These are phyloP conservation scores for Ceratitis capitata DNA, from an alignment of 1,140 invertebrate species.

Conservation along the genomic window DNA sequence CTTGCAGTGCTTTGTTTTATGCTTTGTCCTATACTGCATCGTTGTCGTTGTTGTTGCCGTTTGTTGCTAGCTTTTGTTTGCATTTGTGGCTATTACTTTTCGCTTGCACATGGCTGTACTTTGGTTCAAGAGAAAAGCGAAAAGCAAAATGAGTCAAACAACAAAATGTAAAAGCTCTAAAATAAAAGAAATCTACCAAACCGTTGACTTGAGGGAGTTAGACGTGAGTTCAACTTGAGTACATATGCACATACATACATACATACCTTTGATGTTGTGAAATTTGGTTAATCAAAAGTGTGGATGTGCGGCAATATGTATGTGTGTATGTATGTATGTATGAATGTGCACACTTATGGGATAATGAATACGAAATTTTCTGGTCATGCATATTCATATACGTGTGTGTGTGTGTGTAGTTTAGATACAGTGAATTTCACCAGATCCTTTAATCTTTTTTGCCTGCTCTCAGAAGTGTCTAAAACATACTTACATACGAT, in stretches of 20 bases:
- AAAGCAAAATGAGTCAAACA: not conserved
- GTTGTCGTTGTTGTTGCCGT: not conserved
- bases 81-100: not conserved
- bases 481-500: too few relatives aligned
- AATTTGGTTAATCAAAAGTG: not conserved
- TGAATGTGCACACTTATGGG: too few relatives aligned
- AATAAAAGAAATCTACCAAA: not conserved
- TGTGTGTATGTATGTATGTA: too few relatives aligned
- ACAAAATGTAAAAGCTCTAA: not conserved
- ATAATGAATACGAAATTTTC: too few relatives aligned
- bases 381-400: too few relatives aligned
- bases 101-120: constrained; percentile 13
- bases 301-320: too few relatives aligned
- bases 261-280: not conserved
- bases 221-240: not conserved
- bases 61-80: not conserved
- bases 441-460: too few relatives aligned
- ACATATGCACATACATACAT: too few relatives aligned
- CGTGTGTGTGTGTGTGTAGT: too few relatives aligned
- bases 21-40: not conserved
- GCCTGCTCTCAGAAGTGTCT: too few relatives aligned
- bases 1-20: not conserved
- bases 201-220: not conserved
- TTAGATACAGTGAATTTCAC: too few relatives aligned
- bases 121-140: not conserved